Evolutionary conservation across 2,113 vertebrate genomes (phyloP).

Genomic region (Mola mola): DNA sequence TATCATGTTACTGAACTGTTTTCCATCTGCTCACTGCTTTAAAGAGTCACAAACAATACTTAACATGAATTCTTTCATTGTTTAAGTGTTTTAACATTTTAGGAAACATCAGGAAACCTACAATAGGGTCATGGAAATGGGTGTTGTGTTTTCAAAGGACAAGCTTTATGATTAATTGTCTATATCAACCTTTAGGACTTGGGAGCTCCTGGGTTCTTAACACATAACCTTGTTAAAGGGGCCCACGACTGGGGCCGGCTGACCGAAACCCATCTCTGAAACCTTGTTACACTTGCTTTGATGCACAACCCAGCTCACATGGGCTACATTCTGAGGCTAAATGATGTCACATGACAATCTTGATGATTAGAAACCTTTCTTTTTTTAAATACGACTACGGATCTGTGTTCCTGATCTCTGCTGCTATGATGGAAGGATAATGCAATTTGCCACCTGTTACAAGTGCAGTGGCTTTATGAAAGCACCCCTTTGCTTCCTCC

Average conservation of each 20-base stretch:
- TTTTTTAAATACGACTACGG: conserved; percentile 77
- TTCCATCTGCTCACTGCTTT: conserved; percentile 11
- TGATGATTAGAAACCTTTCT: conserved; percentile 79
- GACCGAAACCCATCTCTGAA: conserved; percentile 78
- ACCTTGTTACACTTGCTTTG: conserved; percentile 80
- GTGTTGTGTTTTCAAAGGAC: conserved; percentile 53
- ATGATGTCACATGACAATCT: conserved; percentile 81
- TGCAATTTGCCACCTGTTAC: conserved; percentile 82
- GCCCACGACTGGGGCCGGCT: conserved; percentile 65
- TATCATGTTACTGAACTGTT: neutral
- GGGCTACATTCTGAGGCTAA: conserved; percentile 74
- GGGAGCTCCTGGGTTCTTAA: conserved; percentile 71
- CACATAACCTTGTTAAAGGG: conserved; percentile 77
- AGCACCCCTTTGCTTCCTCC: conserved; percentile 73
- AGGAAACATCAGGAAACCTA: conserved; percentile 40
- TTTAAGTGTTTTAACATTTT: conserved; percentile 34
- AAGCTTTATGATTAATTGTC: conserved; percentile 69
- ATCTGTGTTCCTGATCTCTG: conserved; percentile 74
- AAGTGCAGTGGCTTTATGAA: conserved; percentile 80
- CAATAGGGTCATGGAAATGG: conserved; percentile 44
- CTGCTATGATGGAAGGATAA: conserved; percentile 76
- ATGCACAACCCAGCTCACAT: conserved; percentile 74
- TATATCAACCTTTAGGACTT: conserved; percentile 70
- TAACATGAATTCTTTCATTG: conserved; percentile 11
- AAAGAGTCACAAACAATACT: neutral